Base-by-base conservation (phyloP, 1,140 invertebrate genomes). In the Magallana ariakensis region DNA sequence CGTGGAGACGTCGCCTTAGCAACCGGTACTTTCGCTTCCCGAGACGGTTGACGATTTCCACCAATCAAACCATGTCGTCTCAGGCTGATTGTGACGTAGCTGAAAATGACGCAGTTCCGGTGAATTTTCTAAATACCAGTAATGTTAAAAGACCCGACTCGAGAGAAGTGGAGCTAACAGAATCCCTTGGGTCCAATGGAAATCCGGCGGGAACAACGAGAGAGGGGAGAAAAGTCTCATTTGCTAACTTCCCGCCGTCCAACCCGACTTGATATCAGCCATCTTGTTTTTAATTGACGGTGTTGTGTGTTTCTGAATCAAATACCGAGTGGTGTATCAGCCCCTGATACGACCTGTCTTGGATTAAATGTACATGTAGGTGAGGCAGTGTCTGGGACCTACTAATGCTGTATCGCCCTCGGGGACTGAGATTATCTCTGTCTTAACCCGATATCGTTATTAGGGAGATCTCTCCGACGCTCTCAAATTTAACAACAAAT, bases 1-100 rank as follows among this genome's bases (percentile, higher is more conserved):
- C 87, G 9, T 86, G 84, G 85, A 46, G 87, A 26, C 85, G 85
- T n/a, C 56, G 87, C 22, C 54, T 88, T 1, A 62, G 85, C 58
- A 85, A 88, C 56, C 16, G 83, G 53, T 53, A 58, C n/a, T 75
- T 75, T 26, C 19, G 75, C 19, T 26, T 19, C 16, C 46, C 85
- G 7, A 81, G 80, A 53, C 19, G 85, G 16, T 19, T 86, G 11
- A 82, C 80, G 55, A 81, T 55, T 56, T 58, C 85, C 7, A 55
- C 80, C 56, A 86, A 86, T 54, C 85, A 86, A n/a, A 86, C 85
- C 11, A 33, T 86, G 60, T 86, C 85, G 8, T 81, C 57, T 33
- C 55, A 57, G 13, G 53, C 82, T 16, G 82, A 84, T 11, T 84
- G 26, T 84, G 82, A 84, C 56, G n/a, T 82, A 10, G 54, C 46